A percentile compares a stretch with the other conserved stretches of the same genome.
Conservation (phyloP, 2,888 invertebrate species). For the Clistopyga incitator region DNA sequence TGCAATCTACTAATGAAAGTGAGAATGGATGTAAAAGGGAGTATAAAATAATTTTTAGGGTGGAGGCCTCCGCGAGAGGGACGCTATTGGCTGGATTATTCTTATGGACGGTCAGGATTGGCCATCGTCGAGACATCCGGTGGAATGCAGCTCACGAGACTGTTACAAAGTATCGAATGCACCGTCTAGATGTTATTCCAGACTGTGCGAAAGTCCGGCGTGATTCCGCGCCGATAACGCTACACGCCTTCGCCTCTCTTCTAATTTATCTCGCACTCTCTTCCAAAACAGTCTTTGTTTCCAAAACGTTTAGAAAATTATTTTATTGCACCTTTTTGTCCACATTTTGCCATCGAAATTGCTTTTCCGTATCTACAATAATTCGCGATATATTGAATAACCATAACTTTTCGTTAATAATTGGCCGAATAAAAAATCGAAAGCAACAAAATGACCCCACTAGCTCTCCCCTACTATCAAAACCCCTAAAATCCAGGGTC, state of each 20-base stretch:
- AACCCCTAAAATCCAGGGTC: too few relatives aligned
- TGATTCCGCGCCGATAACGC: conserved; percentile 76
- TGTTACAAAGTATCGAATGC: conserved; percentile 57
- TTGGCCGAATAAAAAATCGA: too few relatives aligned
- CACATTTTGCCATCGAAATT: background rate
- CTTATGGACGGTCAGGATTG: conserved; percentile 72
- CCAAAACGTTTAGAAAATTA: background rate
- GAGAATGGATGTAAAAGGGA: conserved; percentile 11
- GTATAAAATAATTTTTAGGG: conserved; percentile 18
- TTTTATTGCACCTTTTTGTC: background rate
- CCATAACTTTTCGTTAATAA: too few relatives aligned
- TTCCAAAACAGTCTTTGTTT: conserved; percentile 14
- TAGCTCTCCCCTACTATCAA: too few relatives aligned
- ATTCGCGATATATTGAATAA: too few relatives aligned
- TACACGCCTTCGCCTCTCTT: conserved; percentile 9
- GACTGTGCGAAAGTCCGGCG: conserved; percentile 61
- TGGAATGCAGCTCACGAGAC: conserved; percentile 78
- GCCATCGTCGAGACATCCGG: conserved; percentile 72
- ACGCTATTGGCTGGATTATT: conserved; percentile 18
- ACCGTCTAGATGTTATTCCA: conserved; percentile 23
- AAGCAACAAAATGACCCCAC: too few relatives aligned
- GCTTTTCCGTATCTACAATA: background rate
- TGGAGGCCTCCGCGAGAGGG: background rate
- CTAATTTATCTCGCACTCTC: conserved; percentile 23
- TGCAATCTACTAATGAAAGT: conserved; percentile 21